Base-by-base conservation (phyloP, 2,113 vertebrate genomes). In the Entelurus aequoreus region DNA sequence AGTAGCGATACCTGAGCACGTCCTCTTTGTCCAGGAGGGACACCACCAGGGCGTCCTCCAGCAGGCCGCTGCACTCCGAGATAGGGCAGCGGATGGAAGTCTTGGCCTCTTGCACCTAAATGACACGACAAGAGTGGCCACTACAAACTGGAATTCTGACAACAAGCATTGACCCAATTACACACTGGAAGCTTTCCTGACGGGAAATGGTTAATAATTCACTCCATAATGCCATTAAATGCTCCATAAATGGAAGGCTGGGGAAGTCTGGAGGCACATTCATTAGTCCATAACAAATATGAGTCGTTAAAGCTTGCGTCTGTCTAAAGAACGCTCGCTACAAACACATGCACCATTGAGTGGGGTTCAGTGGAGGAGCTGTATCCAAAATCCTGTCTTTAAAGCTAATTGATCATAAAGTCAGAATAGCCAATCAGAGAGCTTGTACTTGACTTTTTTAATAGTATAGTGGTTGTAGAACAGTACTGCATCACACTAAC, bases 1-100 rank as follows among this genome's bases (percentile, higher is more conserved):
- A 96, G 89, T 99, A 99, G 36, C 89, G 94, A 67, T 98, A 99
- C 79, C 94, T 96, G 54, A 92, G 92, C 84, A 94, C 88, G 38
- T 97, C 94, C 0, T 98, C 95, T 0, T 81, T 90, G 14, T 92
- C 89, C 77, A 99, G 83, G 71, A 93, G 91, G 67, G 91, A 93
- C 73, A 94, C 75, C 67, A 99, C 89, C 35, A 90, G 85, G 67
- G 88, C 89, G 90, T 97, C 94, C 80, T 96, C 95, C 85, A 99
- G 90, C 77, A 90, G 92, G 72, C 96, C 94, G 1, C 87, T 93
- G 88, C 96, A 99, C 78, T 97, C 95, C 0, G 93, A 92, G 87
- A 96, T 96, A 0, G 96, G 97, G 79, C 97, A 99, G 82, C 89
- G 86, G 69, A 99, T 94, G 80, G 91, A 90, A 0, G 75, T 88